Percentiles rank a stretch among this genome's conserved stretches.
Evolutionary conservation across 92 coral and sea anemone genomes (phyloP).

Genomic region (Porites lobata): DNA sequence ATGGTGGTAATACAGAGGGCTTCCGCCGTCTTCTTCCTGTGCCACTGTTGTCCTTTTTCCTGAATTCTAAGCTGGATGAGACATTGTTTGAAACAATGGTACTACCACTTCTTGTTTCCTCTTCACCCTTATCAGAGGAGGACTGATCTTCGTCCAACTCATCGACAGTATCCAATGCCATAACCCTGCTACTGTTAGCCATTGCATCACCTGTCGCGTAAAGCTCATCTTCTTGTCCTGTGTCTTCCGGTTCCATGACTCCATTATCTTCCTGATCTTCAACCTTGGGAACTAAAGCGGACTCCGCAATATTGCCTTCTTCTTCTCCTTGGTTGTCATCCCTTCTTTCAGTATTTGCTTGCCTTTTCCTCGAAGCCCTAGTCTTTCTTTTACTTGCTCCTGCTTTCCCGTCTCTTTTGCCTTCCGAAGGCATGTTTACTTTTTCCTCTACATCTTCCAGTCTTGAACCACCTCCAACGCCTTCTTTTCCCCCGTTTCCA

Average conservation of each 20-base stretch:
- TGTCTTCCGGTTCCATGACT: neutral
- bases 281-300: neutral
- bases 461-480: neutral
- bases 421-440: neutral
- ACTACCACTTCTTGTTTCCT: neutral
- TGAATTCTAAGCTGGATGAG: constrained; percentile 33
- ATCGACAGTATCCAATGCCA: neutral
- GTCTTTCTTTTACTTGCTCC: neutral
- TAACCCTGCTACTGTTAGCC: neutral
- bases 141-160: neutral
- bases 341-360: neutral
- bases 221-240: neutral
- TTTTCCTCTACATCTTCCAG: neutral
- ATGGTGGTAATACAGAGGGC: constrained; percentile 12
- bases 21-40: neutral
- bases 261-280: neutral
- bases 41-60: constrained; percentile 4
- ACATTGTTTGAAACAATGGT: constrained; percentile 16
- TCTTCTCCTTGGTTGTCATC: neutral
- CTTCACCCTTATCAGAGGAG: neutral
- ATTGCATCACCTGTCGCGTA: neutral
- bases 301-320: neutral
- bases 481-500: neutral
- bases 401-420: neutral
- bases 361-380: constrained; percentile 4